Evolutionary conservation across 2,113 vertebrate genomes (phyloP), one percentile per base, ranked within the genome.

Genomic region (Paralichthys olivaceus): DNA sequence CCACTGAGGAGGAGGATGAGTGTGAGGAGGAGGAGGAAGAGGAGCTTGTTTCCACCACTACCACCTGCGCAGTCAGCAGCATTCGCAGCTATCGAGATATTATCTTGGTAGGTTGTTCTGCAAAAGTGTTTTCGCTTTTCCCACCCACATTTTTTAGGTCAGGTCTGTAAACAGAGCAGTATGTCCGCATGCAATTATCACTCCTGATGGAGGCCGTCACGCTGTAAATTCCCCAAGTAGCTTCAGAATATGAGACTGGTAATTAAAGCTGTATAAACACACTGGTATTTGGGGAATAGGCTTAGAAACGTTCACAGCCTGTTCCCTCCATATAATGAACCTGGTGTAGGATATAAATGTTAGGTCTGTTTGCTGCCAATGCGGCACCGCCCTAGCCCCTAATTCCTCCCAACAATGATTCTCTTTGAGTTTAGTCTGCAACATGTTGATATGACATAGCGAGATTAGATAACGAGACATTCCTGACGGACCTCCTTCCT

Each of bases 1-100:
- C 96, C 81, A 95, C 96, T 0, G 96, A 98, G 72, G 96, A 97
- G 84, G 97, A 96, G 68, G 97, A 95, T 4, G 94, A 94, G 68
- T 87, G 87, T 0, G 93, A 93, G 20, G 92, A 87, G 59, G 89
- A 86, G 1, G 95, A 94, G 11, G 94, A 94, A 40, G 93, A 87
- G 59, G 89, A 87, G 1, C 64, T 63, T 13, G 64, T 54, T 0
- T 26, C 63, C 13, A 55, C 77, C 0, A 47, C 69, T 37, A 34
- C 69, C 37, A 34, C 22, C 28, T 45, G 53, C 53, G 47, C 82
- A 6, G 43, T 94, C 37, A 85, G 88, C 65, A 89, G 91, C 43
- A 87, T 96, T 62, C 94, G 82, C 40, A 94, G 96, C 12, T 99
- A 96, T 75, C 93, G 83, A 66, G 96, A 98, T 66, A 90, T 99